Percentiles rank a stretch among this genome's conserved stretches.
Conservation (phyloP, 1,140 invertebrate species). For the Calephelis nemesis region DNA sequence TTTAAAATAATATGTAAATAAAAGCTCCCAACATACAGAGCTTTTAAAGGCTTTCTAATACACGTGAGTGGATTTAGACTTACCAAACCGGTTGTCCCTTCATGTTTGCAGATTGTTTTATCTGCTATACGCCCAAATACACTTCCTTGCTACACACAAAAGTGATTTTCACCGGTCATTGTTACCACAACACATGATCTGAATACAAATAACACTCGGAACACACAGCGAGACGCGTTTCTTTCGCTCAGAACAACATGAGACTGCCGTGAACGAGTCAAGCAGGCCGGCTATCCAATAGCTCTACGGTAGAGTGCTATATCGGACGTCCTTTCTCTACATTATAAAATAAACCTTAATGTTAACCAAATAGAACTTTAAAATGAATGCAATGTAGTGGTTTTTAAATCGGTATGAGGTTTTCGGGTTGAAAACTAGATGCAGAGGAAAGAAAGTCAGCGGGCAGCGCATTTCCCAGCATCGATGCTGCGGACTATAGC, state of each 20-base stretch:
- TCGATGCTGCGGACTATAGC: slow-evolving; percentile 57
- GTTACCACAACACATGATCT: slow-evolving; percentile 61
- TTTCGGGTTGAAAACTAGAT: slow-evolving; percentile 45
- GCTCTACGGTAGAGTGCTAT: slow-evolving; percentile 13
- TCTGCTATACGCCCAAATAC: slow-evolving; percentile 57
- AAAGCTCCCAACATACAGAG: slow-evolving; percentile 14
- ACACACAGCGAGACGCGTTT: slow-evolving; percentile 33
- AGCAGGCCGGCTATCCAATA: slow-evolving; percentile 29
- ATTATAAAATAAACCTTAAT: neutral
- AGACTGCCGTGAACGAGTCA: slow-evolving; percentile 48
- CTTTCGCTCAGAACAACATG: slow-evolving; percentile 39
- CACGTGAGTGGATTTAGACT: slow-evolving; percentile 46
- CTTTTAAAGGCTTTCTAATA: slow-evolving; percentile 58
- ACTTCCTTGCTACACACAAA: slow-evolving; percentile 54
- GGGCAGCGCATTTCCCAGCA: slow-evolving; percentile 63
- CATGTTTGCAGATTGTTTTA: slow-evolving; percentile 56
- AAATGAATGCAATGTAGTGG: neutral
- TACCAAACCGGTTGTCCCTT: slow-evolving; percentile 76
- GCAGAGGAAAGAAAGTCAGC: slow-evolving; percentile 71
- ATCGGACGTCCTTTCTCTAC: slow-evolving; percentile 17
- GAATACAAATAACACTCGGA: slow-evolving; percentile 42
- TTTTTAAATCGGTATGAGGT: neutral
- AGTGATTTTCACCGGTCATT: slow-evolving; percentile 64
- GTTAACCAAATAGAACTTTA: neutral
- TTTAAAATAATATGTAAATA: neutral